A percentile compares a stretch with the other conserved stretches of the same genome.
These are phyloP conservation scores for Pyrgus malvae DNA, from an alignment of 2,888 invertebrate genomes.

Conservation along the genomic window DNA sequence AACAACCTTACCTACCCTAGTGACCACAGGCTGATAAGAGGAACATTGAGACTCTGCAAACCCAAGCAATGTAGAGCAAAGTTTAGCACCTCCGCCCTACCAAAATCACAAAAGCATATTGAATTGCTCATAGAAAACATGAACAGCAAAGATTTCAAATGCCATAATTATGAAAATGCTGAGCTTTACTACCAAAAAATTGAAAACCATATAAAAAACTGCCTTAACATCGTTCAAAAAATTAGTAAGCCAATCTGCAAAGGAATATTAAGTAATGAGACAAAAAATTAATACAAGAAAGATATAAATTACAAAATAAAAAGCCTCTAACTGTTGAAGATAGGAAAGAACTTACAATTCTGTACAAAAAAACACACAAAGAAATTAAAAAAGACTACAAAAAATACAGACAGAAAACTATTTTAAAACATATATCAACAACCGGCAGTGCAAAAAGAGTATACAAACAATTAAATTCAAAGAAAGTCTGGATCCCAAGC, in stretches of 20 bases:
- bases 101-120: not conserved
- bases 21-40: conserved; percentile 10
- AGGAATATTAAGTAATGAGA: not conserved
- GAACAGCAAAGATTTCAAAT: not conserved
- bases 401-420: not conserved
- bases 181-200: not conserved
- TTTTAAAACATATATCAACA: not conserved
- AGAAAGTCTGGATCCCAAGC: conserved; percentile 17
- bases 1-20: not conserved
- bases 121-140: not conserved
- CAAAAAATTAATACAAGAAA: not conserved
- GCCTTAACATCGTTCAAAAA: not conserved
- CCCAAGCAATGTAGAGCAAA: not conserved
- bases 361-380: not conserved
- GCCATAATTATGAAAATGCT: not conserved
- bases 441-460: conserved; percentile 11
- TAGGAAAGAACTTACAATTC: not conserved
- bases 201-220: not conserved
- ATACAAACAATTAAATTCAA: conserved; percentile 11
- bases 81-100: not conserved
- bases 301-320: not conserved
- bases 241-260: not conserved
- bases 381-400: not conserved
- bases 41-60: not conserved
- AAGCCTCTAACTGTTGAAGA: not conserved